Base-by-base conservation (phyloP, 1,140 invertebrate genomes). In the Tyrophagus putrescentiae region DNA sequence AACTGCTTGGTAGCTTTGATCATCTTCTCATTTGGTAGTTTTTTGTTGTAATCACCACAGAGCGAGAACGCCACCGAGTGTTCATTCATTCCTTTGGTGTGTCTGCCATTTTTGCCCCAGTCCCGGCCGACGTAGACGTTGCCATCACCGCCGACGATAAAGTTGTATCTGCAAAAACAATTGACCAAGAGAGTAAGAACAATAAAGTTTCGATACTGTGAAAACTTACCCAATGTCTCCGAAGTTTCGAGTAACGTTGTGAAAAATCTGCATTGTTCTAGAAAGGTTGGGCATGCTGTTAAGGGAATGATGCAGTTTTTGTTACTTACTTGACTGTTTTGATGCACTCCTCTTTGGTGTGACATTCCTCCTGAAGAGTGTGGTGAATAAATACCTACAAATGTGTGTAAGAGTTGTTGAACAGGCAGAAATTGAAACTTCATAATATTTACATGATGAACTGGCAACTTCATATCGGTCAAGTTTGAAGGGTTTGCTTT, bases 341-440 rank as follows among this genome's bases (percentile, higher is more conserved):
- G 0, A 45, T 60, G 34, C 69, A 70, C 2, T 50, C 41, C 2
- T 56, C 44, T 23, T 63, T 42, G 18, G 62, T 64, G 21, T 23
- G 57, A 60, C 68, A 70, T 11, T 54, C 57, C 13, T 25, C 41
- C 33, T 61, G 63, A 0, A 62, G 65, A 16, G 69, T 69, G 53
- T 72, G 71, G 60, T 72, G 71, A 29, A 72, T 69, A 59, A 87
- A 81, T 1, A 85, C 83, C n/a, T n/a, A n/a, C n/a, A n/a, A n/a
- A n/a, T n/a, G n/a, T n/a, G n/a, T n/a, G n/a, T n/a, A n/a, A n/a
- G n/a, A n/a, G n/a, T n/a, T n/a, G n/a, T n/a, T n/a, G n/a, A n/a
- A n/a, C n/a, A n/a, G n/a, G n/a, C n/a, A n/a, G n/a, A n/a, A n/a
- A n/a, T n/a, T n/a, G n/a, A n/a, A n/a, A n/a, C n/a, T n/a, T n/a